Base-by-base conservation (phyloP, 2,888 invertebrate genomes). In the Drosophila neoperkinsi region DNA sequence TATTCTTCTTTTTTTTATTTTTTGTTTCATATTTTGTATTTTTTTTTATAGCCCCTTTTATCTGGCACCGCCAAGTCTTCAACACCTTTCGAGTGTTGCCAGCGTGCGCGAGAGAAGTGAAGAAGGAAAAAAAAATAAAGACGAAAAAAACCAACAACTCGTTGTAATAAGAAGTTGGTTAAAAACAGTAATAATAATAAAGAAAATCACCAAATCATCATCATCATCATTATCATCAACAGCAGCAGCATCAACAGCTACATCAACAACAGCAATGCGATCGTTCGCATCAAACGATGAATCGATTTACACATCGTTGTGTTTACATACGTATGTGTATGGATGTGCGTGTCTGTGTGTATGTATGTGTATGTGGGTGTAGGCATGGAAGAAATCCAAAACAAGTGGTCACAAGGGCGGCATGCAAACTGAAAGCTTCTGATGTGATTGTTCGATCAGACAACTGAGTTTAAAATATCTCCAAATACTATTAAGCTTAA, bases 121-220 rank as follows among this genome's bases (percentile, higher is more conserved):
- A 60, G 31, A 51, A 51, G 61, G 63, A 21, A 52, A 61, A 64
- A 50, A 68, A 62, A 69, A 68, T 56, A 4, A 13, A 25, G 6
- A 18, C n/a, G 10, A 38, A 56, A 71, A 71, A 79, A 64, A 75
- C 34, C 18, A 55, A 74, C 88, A 86, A 88, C 79, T 82, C 80
- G 88, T 77, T 87, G 90, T 90, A 88, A 90, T 87, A 86, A 85
- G 88, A 90, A 84, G 89, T 88, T 88, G 89, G 83, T 90, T 90
- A 90, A 90, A 90, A 87, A 90, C 84, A 90, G 87, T 90, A 87
- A 87, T 90, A 87, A 87, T 90, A 87, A 87, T 87, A 87, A 88
- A 88, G 88, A 87, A 90, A 90, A 90, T 87, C 87, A 88, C 86
- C 87, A 87, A 90, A 87, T 87, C 90, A 87, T 87, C 90, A 90